Evolutionary conservation across 2,113 vertebrate genomes (phyloP).

Genomic region (Dicentrarchus labrax): DNA sequence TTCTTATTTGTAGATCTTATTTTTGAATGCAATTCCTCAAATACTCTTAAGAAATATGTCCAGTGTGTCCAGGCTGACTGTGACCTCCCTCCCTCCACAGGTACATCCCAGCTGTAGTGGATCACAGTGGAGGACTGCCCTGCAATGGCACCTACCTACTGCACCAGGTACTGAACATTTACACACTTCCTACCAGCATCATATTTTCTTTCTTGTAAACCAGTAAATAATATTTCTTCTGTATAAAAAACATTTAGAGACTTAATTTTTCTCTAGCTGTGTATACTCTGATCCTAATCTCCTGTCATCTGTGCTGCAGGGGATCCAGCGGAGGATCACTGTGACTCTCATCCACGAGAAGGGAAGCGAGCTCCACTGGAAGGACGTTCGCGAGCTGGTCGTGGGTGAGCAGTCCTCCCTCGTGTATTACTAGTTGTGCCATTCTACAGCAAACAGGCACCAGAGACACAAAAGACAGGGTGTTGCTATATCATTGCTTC

Average conservation of each 20-base stretch:
- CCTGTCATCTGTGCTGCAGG: conserved; percentile 82
- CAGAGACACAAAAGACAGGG: conserved; percentile 1
- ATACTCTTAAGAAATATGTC: fast-evolving
- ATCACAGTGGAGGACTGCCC: conserved; percentile 93
- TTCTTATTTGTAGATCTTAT: no score
- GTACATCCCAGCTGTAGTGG: conserved; percentile 98
- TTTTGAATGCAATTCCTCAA: not conserved
- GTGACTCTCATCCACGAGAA: conserved; percentile 98
- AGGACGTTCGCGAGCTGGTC: conserved; percentile 96
- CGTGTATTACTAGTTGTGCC: not conserved
- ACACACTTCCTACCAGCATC: not conserved
- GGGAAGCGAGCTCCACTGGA: conserved; percentile 97
- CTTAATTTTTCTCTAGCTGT: conserved; percentile 8
- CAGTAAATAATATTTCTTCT: not conserved
- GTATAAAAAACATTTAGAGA: not conserved
- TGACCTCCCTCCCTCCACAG: conserved; percentile 76
- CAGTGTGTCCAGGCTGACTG: not conserved
- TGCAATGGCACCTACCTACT: conserved; percentile 96
- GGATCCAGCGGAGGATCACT: conserved; percentile 96
- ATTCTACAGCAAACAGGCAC: not conserved
- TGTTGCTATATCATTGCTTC: not conserved
- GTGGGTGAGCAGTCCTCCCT: conserved; percentile 89
- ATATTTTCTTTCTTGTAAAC: not conserved
- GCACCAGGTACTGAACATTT: conserved; percentile 91
- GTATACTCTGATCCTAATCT: conserved; percentile 22